These are phyloP conservation scores for Rousettus leschenaultii DNA, from an alignment of 2,113 vertebrate genomes.

Conservation along the genomic window DNA sequence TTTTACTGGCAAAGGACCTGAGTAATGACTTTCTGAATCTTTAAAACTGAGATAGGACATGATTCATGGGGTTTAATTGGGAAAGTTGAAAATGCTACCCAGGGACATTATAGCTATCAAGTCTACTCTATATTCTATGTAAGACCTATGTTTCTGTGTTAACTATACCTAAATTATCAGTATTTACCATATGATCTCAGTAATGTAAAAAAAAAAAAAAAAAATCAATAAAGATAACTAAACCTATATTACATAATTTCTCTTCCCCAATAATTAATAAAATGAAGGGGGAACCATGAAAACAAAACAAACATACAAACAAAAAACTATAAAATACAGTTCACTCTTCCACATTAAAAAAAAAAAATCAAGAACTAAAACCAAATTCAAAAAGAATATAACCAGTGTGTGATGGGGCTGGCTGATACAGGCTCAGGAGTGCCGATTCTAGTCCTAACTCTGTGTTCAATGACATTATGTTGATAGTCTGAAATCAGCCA, in stretches of 20 bases:
- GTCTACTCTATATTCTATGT: not conserved
- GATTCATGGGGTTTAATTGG: not conserved
- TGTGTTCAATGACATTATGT: too few species aligned
- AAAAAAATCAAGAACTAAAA: slow-evolving; percentile 7
- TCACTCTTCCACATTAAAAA: not conserved
- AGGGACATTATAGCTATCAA: not conserved
- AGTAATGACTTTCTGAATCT: not conserved
- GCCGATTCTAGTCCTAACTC: not conserved
- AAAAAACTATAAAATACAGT: not conserved
- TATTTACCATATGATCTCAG: not conserved
- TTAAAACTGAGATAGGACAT: not conserved
- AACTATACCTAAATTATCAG: not conserved
- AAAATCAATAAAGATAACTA: not conserved
- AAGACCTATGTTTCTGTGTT: not conserved
- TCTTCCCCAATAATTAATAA: not conserved
- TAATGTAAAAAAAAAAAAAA: not conserved
- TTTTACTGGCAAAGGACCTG: not conserved
- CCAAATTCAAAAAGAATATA: not conserved
- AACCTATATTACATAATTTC: not conserved
- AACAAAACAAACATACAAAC: not conserved
- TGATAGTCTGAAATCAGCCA: not conserved
- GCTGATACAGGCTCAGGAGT: not conserved
- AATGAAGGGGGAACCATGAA: not conserved
- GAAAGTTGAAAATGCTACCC: not conserved
- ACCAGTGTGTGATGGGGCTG: not conserved